A percentile compares a stretch with the other conserved stretches of the same genome.
Conservation (phyloP, 53 echinoderm and acorn worm species). For the Apostichopus leukothele region DNA sequence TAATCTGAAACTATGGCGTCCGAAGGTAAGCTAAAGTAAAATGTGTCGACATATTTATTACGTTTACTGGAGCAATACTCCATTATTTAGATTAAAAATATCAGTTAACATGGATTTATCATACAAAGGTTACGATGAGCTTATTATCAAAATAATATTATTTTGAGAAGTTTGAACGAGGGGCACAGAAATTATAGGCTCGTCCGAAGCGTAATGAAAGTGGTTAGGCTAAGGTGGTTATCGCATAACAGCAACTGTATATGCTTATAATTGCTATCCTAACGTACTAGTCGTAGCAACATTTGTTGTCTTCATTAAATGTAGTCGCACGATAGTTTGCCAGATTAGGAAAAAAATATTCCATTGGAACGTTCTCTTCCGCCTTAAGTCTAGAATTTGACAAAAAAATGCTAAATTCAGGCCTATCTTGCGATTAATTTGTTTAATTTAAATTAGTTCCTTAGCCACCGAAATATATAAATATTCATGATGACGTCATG, state of each 20-base stretch:
- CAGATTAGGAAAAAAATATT: not conserved
- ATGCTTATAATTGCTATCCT: not conserved
- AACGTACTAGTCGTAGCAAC: not conserved
- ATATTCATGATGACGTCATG: slow-evolving; percentile 3
- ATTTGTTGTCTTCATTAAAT: slow-evolving; percentile 11
- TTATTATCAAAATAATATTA: not conserved
- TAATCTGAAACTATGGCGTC: slow-evolving; percentile 72
- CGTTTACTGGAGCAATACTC: not conserved
- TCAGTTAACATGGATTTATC: not conserved
- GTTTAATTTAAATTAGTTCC: not conserved
- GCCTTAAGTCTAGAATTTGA: not conserved
- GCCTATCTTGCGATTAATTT: not conserved
- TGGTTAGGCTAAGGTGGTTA: not conserved
- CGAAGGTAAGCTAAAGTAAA: slow-evolving; percentile 52
- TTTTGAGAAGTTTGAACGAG: slow-evolving; percentile 42
- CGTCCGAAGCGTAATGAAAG: slow-evolving; percentile 37
- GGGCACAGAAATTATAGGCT: slow-evolving; percentile 38
- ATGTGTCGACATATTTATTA: not conserved
- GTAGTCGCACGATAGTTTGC: not conserved
- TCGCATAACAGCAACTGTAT: not conserved
- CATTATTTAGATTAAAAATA: not conserved
- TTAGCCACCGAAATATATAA: not conserved
- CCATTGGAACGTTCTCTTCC: not conserved
- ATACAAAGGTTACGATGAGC: not conserved
- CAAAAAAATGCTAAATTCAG: not conserved